Conservation (phyloP, 2,888 invertebrate genomes). For the Drosophila helvetica region DNA sequence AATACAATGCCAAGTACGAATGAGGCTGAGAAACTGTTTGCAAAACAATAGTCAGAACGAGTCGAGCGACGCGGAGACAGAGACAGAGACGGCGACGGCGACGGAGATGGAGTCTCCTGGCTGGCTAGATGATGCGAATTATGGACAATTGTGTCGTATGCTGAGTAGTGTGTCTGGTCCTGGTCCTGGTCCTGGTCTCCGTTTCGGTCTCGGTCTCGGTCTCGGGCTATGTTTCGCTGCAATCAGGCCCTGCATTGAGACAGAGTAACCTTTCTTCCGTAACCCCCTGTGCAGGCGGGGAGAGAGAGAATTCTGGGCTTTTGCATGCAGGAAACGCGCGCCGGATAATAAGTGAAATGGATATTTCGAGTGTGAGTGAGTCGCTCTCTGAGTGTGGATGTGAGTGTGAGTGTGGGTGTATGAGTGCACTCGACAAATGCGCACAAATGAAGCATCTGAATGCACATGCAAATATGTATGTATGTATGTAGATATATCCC, state of each 20-base stretch:
- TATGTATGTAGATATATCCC: neutral
- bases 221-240: conserved; percentile 20
- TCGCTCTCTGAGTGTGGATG: conserved; percentile 12
- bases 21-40: conserved; percentile 31
- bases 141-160: conserved; percentile 47
- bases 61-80: neutral
- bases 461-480: conserved; percentile 14
- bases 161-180: neutral
- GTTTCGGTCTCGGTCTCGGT: neutral
- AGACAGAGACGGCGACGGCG: neutral
- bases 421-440: conserved; percentile 62
- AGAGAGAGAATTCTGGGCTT: conserved; percentile 3
- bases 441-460: conserved; percentile 61
- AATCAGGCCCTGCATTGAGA: conserved; percentile 25
- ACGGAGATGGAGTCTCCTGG: conserved; percentile 20
- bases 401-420: conserved; percentile 23
- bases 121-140: conserved; percentile 58
- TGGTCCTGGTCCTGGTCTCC: conserved; percentile 13
- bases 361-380: conserved; percentile 54
- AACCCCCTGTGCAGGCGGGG: neutral
- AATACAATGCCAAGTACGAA: conserved; percentile 35
- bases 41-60: conserved; percentile 51
- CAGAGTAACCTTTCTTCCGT: conserved; percentile 26
- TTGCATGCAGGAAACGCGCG: conserved; percentile 62
- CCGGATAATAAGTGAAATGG: conserved; percentile 76